Base-by-base conservation (phyloP, 2,797 vertebrate genomes). In the Poecilia wingei region DNA sequence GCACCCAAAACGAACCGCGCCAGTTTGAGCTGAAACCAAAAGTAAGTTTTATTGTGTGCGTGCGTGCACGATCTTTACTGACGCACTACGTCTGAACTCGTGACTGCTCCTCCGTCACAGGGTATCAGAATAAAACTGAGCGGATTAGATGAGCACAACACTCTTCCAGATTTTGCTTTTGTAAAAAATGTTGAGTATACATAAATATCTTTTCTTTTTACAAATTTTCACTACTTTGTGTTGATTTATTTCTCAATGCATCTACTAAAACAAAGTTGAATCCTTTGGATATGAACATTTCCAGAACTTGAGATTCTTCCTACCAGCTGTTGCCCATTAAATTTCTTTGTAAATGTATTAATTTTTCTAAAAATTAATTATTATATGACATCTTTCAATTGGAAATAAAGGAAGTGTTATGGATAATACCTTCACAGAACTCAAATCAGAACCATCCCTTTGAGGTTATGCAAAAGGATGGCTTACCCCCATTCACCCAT, bases 401-500 rank as follows among this genome's bases (percentile, higher is more conserved):
- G 8, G 3, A 43, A 69, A 25, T 43, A 0, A 14, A 13, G 41
- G 1, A 45, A 16, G 68, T 28, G 6, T 45, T n/a, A 70, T 1
- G 28, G 4, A 28, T 45, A 39, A 20, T 39, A 43, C 0, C 66
- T 43, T 22, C 36, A 14, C 1, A 43, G 10, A 43, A 69, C 22
- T 41, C 14, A 61, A 12, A 31, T n/a, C 36, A 25, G 9, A n/a
- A 64, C 33, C 6, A 33, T 36, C 61, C 61, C 22, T 43, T 43
- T 69, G 41, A 69, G 66, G 25, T 70, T 46, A 20, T 45, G 14
- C 80, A 75, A 76, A 82, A 81, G 71, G 82, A 68, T 74, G 73
- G 57, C 22, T 81, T 1, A 66, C 13, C 68, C 6, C 6, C 43
- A 72, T 72, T 79, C 25, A 39, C 61, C 33, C 33, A 39, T 20